These are phyloP conservation scores for Callaeas wilsoni DNA, from an alignment of 2,113 vertebrate species.

Conservation along the genomic window DNA sequence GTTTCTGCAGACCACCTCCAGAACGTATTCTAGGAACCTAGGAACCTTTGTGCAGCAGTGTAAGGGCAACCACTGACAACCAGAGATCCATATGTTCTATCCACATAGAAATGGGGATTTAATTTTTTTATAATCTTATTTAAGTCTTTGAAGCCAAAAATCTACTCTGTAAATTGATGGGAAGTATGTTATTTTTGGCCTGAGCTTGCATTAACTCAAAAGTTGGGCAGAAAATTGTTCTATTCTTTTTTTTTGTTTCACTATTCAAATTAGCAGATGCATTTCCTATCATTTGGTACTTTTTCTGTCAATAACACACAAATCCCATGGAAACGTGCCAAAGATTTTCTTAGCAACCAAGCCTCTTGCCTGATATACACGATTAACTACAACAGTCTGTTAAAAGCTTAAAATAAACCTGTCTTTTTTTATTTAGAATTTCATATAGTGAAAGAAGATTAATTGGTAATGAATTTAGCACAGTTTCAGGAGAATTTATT, in stretches of 20 bases:
- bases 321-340: constrained; percentile 67
- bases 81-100: not conserved
- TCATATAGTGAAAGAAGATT: constrained; percentile 63
- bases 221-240: constrained; percentile 27
- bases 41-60: not conserved
- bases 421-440: constrained; percentile 71
- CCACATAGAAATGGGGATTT: not conserved
- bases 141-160: not conserved
- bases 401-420: constrained; percentile 75
- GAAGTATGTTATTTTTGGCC: constrained; percentile 35
- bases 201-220: constrained; percentile 2
- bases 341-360: constrained; percentile 78
- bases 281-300: constrained; percentile 53
- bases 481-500: constrained; percentile 58
- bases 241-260: not conserved
- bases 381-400: constrained; percentile 70
- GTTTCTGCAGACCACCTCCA: not conserved
- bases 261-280: constrained; percentile 67
- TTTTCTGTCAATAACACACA: constrained; percentile 55
- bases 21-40: fast-evolving
- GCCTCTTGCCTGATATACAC: constrained; percentile 47
- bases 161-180: not conserved
- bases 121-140: not conserved
- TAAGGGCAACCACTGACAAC: not conserved
- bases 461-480: constrained; percentile 65